Conservation (phyloP, 2,797 vertebrate genomes). For the Apogon hyalosoma region DNA sequence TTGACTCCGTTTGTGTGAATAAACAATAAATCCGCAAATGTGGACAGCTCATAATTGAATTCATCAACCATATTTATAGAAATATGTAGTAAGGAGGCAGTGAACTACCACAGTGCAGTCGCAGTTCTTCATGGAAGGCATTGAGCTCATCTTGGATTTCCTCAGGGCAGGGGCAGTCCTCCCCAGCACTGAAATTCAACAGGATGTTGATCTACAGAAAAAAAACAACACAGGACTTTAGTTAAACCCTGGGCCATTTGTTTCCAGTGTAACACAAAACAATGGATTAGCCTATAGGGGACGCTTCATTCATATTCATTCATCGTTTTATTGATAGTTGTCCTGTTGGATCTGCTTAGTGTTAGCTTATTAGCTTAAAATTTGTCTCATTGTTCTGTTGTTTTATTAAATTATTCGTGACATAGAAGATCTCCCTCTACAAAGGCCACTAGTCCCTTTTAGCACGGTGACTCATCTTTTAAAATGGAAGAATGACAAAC, state of each 20-base stretch:
- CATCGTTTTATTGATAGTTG: too few species aligned
- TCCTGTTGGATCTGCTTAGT: too few species aligned
- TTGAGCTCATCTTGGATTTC: constrained; percentile 94
- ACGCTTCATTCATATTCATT: too few species aligned
- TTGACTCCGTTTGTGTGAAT: background rate
- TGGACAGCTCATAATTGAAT: background rate
- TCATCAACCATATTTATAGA: background rate
- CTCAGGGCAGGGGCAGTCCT: constrained; percentile 95
- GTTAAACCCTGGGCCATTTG: background rate
- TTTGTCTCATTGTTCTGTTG: too few species aligned
- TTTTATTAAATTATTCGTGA: too few species aligned
- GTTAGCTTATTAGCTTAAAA: too few species aligned
- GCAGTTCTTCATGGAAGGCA: constrained; percentile 93
- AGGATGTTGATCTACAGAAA: constrained; percentile 95
- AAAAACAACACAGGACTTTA: constrained; percentile 37
- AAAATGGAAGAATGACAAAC: too few species aligned
- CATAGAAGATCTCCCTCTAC: too few species aligned
- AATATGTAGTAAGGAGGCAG: background rate
- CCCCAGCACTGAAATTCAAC: constrained; percentile 94
- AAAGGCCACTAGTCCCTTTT: too few species aligned
- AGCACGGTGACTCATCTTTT: too few species aligned
- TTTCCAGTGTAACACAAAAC: too few species aligned
- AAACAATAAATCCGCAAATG: background rate
- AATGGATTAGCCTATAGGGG: too few species aligned
- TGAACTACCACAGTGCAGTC: constrained; percentile 92